Evolutionary conservation across 2,113 vertebrate species (phyloP).

Genomic region (Danionella cerebrum): DNA sequence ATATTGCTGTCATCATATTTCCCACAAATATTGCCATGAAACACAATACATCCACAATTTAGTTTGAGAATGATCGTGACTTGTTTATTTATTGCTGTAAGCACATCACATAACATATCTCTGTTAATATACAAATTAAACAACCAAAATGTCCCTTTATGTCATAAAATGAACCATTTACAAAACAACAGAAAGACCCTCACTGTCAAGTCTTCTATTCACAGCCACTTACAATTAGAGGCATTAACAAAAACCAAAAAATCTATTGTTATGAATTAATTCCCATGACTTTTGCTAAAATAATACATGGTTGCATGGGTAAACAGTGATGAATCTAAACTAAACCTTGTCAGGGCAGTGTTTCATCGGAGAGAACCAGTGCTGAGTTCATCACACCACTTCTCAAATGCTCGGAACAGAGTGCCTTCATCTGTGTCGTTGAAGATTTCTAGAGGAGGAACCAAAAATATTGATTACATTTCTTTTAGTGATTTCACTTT

Average conservation of each 20-base stretch:
- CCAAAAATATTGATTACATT: neutral
- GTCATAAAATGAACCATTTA: neutral
- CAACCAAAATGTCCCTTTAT: neutral
- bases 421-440: slow-evolving; percentile 63
- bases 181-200: neutral
- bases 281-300: neutral
- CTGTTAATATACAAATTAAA: neutral
- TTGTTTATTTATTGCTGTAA: slow-evolving; percentile 5
- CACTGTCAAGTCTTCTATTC: neutral
- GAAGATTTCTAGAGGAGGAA: slow-evolving; percentile 62
- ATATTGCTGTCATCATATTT: too few species aligned
- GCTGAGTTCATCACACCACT: slow-evolving; percentile 62
- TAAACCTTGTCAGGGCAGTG: neutral
- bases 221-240: neutral
- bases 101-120: neutral
- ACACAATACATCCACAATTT: neutral
- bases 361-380: neutral
- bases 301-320: neutral
- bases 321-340: neutral
- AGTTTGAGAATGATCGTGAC: too few species aligned
- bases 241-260: neutral
- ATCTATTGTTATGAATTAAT: neutral
- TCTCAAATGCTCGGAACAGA: slow-evolving; percentile 54
- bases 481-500: neutral
- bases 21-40: neutral